phyloP scores from a whole-genome alignment of 2,888 invertebrate species.

The Drosophila sordidula region DNA sequence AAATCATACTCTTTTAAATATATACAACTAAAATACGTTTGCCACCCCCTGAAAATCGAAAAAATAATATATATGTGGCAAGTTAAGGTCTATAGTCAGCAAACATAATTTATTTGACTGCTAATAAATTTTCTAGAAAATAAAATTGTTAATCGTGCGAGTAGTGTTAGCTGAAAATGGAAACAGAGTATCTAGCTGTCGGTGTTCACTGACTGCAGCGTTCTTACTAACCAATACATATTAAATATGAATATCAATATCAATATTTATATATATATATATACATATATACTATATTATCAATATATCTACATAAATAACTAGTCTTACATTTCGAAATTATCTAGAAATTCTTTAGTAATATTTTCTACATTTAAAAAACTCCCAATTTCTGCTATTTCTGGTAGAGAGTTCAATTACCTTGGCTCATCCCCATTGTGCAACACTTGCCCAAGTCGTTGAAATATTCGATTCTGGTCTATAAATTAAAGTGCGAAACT shows the following conservation, averaged over 20 bases:
- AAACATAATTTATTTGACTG: too few species aligned
- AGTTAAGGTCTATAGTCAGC: too few species aligned
- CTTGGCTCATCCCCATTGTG: neutral
- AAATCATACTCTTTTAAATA: too few species aligned
- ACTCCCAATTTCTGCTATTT: neutral
- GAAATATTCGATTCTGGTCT: neutral
- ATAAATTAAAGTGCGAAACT: neutral
- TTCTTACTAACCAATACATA: neutral
- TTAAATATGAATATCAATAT: neutral
- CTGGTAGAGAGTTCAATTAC: neutral
- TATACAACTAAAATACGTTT: too few species aligned
- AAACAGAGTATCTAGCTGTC: constrained; percentile 7
- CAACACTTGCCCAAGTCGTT: neutral
- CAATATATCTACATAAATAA: too few species aligned
- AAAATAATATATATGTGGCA: too few species aligned
- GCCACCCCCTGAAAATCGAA: too few species aligned
- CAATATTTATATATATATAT: neutral
- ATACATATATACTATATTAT: neutral
- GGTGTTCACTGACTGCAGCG: neutral
- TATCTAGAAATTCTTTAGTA: too few species aligned
- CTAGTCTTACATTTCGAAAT: too few species aligned
- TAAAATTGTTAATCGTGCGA: too few species aligned
- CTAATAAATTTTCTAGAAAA: too few species aligned
- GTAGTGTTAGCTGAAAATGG: neutral
- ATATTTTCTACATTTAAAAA: neutral